phyloP scores from a whole-genome alignment of 2,113 vertebrate species.

The Chloropsis hardwickii region DNA sequence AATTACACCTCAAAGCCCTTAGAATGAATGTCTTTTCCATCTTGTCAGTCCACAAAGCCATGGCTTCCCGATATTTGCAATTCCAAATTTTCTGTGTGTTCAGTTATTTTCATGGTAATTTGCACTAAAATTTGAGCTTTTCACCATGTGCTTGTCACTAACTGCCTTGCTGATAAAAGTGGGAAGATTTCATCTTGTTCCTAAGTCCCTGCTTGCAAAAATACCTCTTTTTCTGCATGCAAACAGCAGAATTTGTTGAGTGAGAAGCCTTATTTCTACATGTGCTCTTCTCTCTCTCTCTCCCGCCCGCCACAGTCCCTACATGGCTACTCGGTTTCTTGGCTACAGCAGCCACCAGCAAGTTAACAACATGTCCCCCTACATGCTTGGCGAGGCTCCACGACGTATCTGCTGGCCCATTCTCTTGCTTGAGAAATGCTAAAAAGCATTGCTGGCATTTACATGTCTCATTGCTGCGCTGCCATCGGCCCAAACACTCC shows the following conservation, averaged over 20 bases:
- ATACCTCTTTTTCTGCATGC: slow-evolving; percentile 59
- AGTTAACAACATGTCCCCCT: slow-evolving; percentile 68
- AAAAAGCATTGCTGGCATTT: slow-evolving; percentile 58
- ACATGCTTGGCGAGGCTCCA: slow-evolving; percentile 60
- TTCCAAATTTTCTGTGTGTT: neutral
- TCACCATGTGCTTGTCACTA: slow-evolving; percentile 52
- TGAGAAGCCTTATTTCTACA: slow-evolving; percentile 63
- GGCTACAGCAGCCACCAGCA: slow-evolving; percentile 65
- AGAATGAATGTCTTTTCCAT: neutral
- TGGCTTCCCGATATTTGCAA: neutral
- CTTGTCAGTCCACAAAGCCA: neutral
- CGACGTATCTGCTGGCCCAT: slow-evolving; percentile 54
- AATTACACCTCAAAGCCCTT: neutral
- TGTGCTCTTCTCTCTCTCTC: slow-evolving; percentile 26
- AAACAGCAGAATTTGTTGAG: slow-evolving; percentile 63
- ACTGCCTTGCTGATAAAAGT: slow-evolving; percentile 52
- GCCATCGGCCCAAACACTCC: slow-evolving; percentile 25
- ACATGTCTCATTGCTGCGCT: slow-evolving; percentile 17
- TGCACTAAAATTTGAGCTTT: slow-evolving; percentile 52
- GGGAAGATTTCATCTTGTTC: slow-evolving; percentile 60
- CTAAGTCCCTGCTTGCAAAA: slow-evolving; percentile 56
- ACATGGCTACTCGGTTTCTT: slow-evolving; percentile 63
- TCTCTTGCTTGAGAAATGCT: slow-evolving; percentile 57
- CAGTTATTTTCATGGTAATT: slow-evolving; percentile 37
- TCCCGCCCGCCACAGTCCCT: slow-evolving; percentile 45